Percentiles rank a stretch among this genome's conserved stretches.
These are phyloP conservation scores for Berghia stephanieae DNA, from an alignment of 1,140 invertebrate genomes.

Conservation along the genomic window DNA sequence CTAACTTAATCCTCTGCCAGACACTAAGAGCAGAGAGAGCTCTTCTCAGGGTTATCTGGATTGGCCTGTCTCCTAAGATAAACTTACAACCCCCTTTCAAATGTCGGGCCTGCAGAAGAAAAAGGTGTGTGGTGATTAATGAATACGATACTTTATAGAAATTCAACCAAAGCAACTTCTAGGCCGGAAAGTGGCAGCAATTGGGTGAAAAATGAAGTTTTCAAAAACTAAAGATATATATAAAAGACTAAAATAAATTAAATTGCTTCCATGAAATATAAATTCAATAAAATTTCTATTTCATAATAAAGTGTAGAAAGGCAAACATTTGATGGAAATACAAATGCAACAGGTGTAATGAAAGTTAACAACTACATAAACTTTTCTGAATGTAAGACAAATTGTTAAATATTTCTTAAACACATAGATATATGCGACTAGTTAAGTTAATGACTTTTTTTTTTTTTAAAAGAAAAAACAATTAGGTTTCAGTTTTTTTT, in stretches of 20 bases:
- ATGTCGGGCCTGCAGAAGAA: constrained; percentile 75
- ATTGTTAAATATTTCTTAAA: too few relatives aligned
- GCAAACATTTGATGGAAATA: too few relatives aligned
- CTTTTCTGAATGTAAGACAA: too few relatives aligned
- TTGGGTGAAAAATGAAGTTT: not conserved
- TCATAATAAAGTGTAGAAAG: not conserved
- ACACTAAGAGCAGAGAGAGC: constrained; percentile 83
- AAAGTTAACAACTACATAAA: too few relatives aligned
- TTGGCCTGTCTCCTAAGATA: constrained; percentile 89
- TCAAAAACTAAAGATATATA: not conserved
- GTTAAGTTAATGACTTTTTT: too few relatives aligned
- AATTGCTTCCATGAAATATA: not conserved
- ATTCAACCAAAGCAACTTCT: not conserved
- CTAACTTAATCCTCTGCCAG: constrained; percentile 88
- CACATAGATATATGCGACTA: too few relatives aligned
- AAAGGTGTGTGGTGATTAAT: not conserved
- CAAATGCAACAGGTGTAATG: too few relatives aligned
- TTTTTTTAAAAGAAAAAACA: too few relatives aligned
- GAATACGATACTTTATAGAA: not conserved
- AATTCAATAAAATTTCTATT: not conserved
- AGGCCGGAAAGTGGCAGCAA: constrained; percentile 4
- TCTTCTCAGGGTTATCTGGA: constrained; percentile 87
- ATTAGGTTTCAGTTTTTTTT: too few relatives aligned
- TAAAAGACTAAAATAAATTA: not conserved
- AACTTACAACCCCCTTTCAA: constrained; percentile 81